Evolutionary conservation across 2,888 invertebrate genomes (phyloP).

Genomic region (Dryomyza anilis): DNA sequence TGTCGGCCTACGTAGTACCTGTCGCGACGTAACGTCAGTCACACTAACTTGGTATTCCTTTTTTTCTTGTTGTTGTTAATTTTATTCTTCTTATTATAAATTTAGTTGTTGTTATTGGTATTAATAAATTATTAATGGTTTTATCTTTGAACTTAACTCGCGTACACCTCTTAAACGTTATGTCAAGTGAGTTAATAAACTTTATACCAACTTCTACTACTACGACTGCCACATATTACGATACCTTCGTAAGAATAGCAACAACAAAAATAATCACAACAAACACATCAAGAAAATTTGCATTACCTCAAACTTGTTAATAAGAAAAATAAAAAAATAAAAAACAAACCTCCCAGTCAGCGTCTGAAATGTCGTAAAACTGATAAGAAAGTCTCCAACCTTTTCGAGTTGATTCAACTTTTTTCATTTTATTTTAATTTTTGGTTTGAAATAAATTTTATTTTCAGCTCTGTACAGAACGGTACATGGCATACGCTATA

Average conservation of each 20-base stretch:
- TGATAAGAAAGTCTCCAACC: conserved; percentile 13
- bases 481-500: too few species aligned
- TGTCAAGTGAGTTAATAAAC: conserved; percentile 24
- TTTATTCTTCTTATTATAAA: neutral
- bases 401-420: conserved; percentile 7
- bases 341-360: conserved; percentile 1
- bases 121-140: conserved; percentile 42
- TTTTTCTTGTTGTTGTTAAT: conserved; percentile 1
- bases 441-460: too few species aligned
- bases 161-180: conserved; percentile 20
- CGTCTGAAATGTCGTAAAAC: conserved; percentile 16
- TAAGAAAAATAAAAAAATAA: too few species aligned
- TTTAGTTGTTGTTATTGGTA: conserved; percentile 1
- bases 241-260: neutral
- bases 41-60: neutral
- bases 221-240: too few species aligned
- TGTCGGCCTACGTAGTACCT: too few species aligned
- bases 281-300: neutral
- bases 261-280: neutral
- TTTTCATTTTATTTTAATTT: too few species aligned
- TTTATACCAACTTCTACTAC: neutral
- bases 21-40: neutral
- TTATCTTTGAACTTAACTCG: conserved; percentile 37
- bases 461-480: too few species aligned
- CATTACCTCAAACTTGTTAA: too few species aligned